phyloP scores from a whole-genome alignment of 2,113 vertebrate species.

The Bothrops jararaca region DNA sequence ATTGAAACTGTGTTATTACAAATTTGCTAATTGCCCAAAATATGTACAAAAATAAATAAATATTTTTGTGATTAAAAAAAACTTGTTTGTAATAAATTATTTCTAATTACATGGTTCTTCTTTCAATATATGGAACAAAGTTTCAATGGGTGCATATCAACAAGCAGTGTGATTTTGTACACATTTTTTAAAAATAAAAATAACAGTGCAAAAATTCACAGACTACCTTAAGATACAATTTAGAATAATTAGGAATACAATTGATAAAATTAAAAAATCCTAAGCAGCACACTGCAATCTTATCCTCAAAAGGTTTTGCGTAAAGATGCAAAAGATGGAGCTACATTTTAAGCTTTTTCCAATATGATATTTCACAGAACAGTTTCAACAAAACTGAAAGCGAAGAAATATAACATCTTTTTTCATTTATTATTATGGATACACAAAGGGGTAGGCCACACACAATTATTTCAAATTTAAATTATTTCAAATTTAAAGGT shows the following conservation, averaged over 20 bases:
- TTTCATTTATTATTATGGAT: fast-evolving
- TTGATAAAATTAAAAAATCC: neutral
- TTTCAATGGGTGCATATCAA: neutral
- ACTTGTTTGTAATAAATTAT: neutral
- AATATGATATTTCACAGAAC: fast-evolving
- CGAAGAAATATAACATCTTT: neutral
- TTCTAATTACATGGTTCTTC: neutral
- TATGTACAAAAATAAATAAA: neutral
- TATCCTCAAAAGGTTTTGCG: neutral
- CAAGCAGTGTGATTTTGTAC: neutral
- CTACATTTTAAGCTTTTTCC: neutral
- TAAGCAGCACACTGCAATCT: neutral
- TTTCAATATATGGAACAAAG: neutral
- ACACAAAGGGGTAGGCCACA: neutral
- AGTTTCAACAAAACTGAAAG: neutral
- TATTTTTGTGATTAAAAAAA: neutral
- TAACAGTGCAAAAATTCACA: neutral
- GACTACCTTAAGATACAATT: neutral
- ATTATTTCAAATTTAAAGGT: conserved; percentile 36
- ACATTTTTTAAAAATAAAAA: neutral
- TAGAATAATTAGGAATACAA: neutral
- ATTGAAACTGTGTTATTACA: neutral
- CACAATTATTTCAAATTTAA: neutral
- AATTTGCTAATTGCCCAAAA: neutral
- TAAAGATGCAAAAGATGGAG: neutral